Base-by-base conservation (phyloP, 2,113 vertebrate species). In the Melanerpes aurifrons region DNA sequence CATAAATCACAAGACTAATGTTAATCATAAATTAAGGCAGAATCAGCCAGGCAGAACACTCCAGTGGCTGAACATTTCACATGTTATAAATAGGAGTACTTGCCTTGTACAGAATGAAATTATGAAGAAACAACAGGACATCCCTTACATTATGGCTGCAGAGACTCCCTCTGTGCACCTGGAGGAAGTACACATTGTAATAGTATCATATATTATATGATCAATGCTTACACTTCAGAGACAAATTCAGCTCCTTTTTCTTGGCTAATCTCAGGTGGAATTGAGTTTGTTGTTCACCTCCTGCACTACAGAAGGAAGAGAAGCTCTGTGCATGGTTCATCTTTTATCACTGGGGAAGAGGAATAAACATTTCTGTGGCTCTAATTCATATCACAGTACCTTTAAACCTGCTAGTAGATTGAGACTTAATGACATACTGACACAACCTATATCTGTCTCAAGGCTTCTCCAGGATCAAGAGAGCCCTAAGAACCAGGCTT, bases 21-120 rank as follows among this genome's bases (percentile, higher is more conserved):
- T 43, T 88, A 80, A 29, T 31, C 86, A 63, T 78, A 94, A 95
- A 90, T 94, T 90, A 86, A 94, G 69, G 90, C 71, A 91, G 82
- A 84, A 75, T 67, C 86, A 79, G 24, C 63, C 73, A 88, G 66
- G 86, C 80, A 93, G 80, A 94, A 95, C 94, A 84, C 85, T 84
- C 73, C 26, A 32, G 66, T 57, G 70, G 80, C n/a, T 86, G 45
- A 94, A 73, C 37, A 50, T 86, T 84, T 66, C 40, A 48, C 1
- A 0, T 0, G 0, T 78, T 85, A 76, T 87, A 82, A 89, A 94
- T 48, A 62, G 56, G 15, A 93, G 21, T 21, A 69, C 63, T 32
- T 68, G 69, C 37, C 50, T 89, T 67, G 53, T 69, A 54, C 28
- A 68, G 32, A 66, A 57, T 32, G 64, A 75, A 84, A 92, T 70